Percentiles rank a stretch among this genome's conserved stretches.
These are phyloP conservation scores for Sphaeramia orbicularis DNA, from an alignment of 2,797 vertebrate genomes.

Conservation along the genomic window DNA sequence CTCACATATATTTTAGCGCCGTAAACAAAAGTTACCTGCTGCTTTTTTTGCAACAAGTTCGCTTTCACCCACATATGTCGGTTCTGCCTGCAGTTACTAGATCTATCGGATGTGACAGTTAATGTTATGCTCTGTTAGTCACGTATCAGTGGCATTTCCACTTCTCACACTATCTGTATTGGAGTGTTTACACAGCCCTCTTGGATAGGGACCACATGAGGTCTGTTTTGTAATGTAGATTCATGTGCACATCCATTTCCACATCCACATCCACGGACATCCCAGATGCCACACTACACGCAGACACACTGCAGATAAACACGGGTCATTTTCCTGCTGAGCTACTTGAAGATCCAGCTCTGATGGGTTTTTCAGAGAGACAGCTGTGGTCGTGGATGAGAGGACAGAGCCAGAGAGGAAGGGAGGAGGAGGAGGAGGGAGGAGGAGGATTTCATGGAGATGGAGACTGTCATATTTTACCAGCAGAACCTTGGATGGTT, in stretches of 20 bases:
- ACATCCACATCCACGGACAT: constrained; percentile 3
- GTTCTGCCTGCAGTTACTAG: constrained; percentile 38
- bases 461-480: constrained; percentile 24
- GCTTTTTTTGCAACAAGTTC: constrained; percentile 17
- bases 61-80: neutral
- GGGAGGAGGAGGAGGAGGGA: neutral
- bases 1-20: constrained; percentile 11
- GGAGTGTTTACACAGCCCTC: constrained; percentile 64
- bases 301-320: constrained; percentile 28
- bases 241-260: constrained; percentile 8
- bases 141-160: constrained; percentile 59
- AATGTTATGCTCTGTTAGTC: constrained; percentile 77
- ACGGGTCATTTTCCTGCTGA: constrained; percentile 40
- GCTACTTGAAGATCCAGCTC: constrained; percentile 41
- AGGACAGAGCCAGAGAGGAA: neutral
- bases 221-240: constrained; percentile 11
- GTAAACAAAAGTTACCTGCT: constrained; percentile 37
- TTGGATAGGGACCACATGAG: constrained; percentile 57
- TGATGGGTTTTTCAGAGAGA: constrained; percentile 47
- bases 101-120: constrained; percentile 80
- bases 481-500: constrained; percentile 30
- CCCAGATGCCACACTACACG: constrained; percentile 18
- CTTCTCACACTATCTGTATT: constrained; percentile 53
- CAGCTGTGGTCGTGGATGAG: constrained; percentile 40
- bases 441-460: neutral